Evolutionary conservation across 2,888 invertebrate species (phyloP).

Genomic region (Orgyia antiqua): DNA sequence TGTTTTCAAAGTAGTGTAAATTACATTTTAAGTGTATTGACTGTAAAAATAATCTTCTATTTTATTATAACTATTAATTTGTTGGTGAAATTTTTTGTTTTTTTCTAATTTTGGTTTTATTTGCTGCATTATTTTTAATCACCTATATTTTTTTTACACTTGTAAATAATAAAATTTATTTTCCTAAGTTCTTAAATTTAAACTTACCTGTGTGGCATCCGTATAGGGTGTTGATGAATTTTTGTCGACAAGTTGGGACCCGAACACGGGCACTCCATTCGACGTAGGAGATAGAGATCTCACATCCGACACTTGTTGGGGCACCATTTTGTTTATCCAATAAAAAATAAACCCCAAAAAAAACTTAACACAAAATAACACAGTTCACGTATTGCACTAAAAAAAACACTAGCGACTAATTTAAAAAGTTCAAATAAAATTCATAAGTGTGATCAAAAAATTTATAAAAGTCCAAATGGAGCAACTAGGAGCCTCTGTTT

Average conservation of each 20-base stretch:
- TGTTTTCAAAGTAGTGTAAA: too few species aligned
- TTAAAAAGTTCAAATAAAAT: conserved; percentile 44
- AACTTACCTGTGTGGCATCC: conserved; percentile 96
- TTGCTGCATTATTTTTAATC: too few species aligned
- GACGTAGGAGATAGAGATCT: conserved; percentile 79
- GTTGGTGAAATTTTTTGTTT: background rate
- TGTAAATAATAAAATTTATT: too few species aligned
- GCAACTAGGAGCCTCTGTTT: conserved; percentile 50
- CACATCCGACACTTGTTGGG: conserved; percentile 82
- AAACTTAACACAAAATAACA: conserved; percentile 58
- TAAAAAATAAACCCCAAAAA: conserved; percentile 43
- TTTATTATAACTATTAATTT: background rate
- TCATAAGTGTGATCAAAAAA: conserved; percentile 31
- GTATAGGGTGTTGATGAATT: conserved; percentile 97
- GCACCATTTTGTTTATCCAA: conserved; percentile 82
- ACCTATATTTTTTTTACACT: too few species aligned
- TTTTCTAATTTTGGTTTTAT: conserved; percentile 3
- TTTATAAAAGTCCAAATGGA: conserved; percentile 62
- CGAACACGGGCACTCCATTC: conserved; percentile 86
- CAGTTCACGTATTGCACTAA: conserved; percentile 71
- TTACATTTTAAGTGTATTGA: too few species aligned
- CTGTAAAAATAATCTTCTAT: too few species aligned
- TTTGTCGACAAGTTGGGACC: conserved; percentile 93
- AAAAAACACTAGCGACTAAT: conserved; percentile 43
- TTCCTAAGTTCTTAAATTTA: too few species aligned